These are phyloP conservation scores for Semotilus atromaculatus DNA, from an alignment of 2,797 vertebrate species.

Conservation along the genomic window DNA sequence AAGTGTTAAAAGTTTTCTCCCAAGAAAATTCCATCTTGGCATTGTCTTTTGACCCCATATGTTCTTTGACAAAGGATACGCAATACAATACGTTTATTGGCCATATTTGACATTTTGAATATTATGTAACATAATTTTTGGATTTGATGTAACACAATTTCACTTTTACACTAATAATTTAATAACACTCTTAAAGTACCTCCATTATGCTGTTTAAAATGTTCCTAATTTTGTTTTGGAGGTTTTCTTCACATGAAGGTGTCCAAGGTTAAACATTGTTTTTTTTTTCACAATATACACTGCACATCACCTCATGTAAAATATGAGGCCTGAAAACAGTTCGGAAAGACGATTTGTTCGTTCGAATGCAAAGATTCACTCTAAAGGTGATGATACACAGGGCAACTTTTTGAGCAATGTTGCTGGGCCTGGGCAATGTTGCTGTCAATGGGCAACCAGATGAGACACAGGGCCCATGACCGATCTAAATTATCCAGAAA, in stretches of 20 bases:
- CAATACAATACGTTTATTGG: neutral
- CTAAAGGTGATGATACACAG: too few species aligned
- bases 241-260: neutral
- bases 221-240: neutral
- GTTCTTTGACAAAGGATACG: neutral
- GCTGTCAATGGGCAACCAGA: too few species aligned
- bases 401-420: too few species aligned
- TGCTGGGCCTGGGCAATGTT: too few species aligned
- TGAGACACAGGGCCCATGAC: too few species aligned
- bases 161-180: neutral
- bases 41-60: neutral
- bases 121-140: too few species aligned
- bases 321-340: neutral
- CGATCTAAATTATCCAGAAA: too few species aligned
- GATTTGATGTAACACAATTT: too few species aligned
- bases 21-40: neutral
- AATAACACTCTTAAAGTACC: neutral
- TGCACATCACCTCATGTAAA: too few species aligned
- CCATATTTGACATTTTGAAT: neutral
- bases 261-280: neutral
- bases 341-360: neutral
- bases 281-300: neutral
- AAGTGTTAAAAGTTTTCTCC: neutral
- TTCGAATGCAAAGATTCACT: too few species aligned
- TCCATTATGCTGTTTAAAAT: too few species aligned